Conservation (phyloP, 2,113 vertebrate species). For the Crotalus horridus region DNA sequence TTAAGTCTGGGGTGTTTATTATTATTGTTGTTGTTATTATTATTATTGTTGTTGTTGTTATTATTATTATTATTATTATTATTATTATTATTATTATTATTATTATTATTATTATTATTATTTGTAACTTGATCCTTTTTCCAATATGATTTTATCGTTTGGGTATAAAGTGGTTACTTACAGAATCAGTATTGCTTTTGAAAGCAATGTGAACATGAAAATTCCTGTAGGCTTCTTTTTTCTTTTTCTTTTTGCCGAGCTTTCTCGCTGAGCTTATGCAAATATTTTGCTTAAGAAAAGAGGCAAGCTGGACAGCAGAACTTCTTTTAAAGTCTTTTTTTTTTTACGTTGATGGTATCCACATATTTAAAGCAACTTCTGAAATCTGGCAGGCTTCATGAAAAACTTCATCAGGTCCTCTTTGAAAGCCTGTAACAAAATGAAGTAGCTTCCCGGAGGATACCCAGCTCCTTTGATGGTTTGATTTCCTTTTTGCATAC, state of each 20-base stretch:
- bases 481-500: background rate
- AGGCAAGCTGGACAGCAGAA: background rate
- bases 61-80: too few relatives aligned
- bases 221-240: background rate
- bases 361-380: background rate
- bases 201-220: background rate
- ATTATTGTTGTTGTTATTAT: too few relatives aligned
- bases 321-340: background rate
- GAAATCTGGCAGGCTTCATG: background rate
- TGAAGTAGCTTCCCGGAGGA: background rate
- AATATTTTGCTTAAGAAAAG: background rate
- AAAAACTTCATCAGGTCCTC: background rate
- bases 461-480: background rate
- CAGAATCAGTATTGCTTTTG: background rate
- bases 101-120: background rate
- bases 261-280: background rate
- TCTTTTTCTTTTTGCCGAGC: background rate
- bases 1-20: too few relatives aligned
- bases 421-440: background rate
- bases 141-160: background rate
- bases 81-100: too few relatives aligned
- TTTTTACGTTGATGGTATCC: background rate
- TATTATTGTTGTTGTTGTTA: too few relatives aligned
- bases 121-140: background rate
- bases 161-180: background rate